Percentiles rank a stretch among this genome's conserved stretches.
These are phyloP conservation scores for Heterohyrax brucei DNA, from an alignment of 2,797 vertebrate genomes.

Conservation along the genomic window DNA sequence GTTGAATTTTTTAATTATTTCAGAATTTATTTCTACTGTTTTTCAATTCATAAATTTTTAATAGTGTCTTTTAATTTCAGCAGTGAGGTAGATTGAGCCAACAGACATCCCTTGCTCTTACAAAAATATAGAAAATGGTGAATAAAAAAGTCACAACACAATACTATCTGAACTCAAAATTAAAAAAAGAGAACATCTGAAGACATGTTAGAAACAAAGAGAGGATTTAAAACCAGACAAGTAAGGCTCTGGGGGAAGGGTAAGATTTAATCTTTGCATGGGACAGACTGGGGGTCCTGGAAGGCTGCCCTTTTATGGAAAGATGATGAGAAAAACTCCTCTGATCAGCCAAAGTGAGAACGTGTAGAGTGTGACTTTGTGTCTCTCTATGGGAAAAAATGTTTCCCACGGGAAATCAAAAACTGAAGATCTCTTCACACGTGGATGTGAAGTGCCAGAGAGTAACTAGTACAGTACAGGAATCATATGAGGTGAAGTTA, in stretches of 20 bases:
- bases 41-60: conserved; percentile 15
- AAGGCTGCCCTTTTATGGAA: not conserved
- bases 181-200: not conserved
- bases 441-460: not conserved
- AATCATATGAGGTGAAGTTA: not conserved
- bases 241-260: not conserved
- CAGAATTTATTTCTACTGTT: conserved; percentile 28
- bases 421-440: not conserved
- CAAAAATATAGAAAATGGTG: conserved; percentile 4
- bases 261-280: not conserved
- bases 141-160: not conserved
- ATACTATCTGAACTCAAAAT: not conserved
- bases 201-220: not conserved
- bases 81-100: not conserved
- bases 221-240: conserved; percentile 12
- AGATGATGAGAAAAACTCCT: not conserved
- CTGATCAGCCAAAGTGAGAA: not conserved
- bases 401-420: not conserved
- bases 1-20: conserved; percentile 37
- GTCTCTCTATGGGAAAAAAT: not conserved
- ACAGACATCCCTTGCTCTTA: not conserved
- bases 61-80: conserved; percentile 1
- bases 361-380: not conserved
- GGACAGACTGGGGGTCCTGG: not conserved
- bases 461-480: not conserved